Evolutionary conservation across 2,888 invertebrate species (phyloP), one percentile per base, ranked within the genome.

Genomic region (Linyphia triangularis): DNA sequence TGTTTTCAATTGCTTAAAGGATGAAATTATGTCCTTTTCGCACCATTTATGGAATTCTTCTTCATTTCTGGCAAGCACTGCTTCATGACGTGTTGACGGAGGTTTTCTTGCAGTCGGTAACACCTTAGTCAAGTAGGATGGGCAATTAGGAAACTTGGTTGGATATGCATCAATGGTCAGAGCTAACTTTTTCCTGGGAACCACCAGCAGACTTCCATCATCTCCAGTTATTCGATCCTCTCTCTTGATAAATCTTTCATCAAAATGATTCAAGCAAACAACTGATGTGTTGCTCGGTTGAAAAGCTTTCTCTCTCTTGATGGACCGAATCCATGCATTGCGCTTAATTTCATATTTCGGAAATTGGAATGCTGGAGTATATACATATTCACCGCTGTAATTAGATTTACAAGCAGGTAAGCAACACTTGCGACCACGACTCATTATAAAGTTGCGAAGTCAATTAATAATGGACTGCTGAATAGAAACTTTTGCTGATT

Each of bases 251-350:
- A 63, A 77, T 13, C 24, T 65, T 33, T 85, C 77, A 6, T 85
- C 67, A 57, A 85, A 85, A 30, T 85, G 84, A 6, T 85, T 43
- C 3, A 67, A 33, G 9, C 75, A 85, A 6, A 85, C 77, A 30
- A 77, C 75, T 33, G 69, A 5, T 43, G 30, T 43, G 5, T 10
- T n/a, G 22, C 67, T 40, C 1, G 77, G 75, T n/a, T 30, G n/a
- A 65, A 85, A 85, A 63, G 75, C 33, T n/a, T n/a, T n/a, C 16
- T 51, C 51, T 28, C 84, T 63, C 10, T 63, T 26, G 7, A 84
- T 63, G n/a, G 5, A 13, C 6, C 51, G 9, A 1, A 75, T 4
- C 75, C 75, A 84, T 10, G 37, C 0, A 7, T 59, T 5, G 6
- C 26, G 57, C n/a, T 37, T 40, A 9, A 13, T 16, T 40, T 40